Evolutionary conservation across 2,113 vertebrate species (phyloP), one percentile per base, ranked within the genome.

Genomic region (Aspidoscelis tigris): DNA sequence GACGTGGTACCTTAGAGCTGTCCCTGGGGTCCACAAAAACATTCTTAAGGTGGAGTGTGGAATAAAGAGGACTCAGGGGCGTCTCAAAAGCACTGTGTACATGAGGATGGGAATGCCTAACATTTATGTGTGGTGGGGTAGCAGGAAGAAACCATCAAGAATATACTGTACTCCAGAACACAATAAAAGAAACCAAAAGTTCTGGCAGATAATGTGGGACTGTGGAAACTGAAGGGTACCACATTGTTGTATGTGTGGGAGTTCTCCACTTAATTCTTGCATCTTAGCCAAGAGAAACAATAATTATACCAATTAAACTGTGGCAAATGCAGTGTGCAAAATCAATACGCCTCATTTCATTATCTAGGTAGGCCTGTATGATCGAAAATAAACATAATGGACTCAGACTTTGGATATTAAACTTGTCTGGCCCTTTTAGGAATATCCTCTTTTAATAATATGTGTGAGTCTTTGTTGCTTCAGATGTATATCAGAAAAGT

Each of bases 361-460:
- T 0, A 22, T 4, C 14, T 50, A 64, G 33, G 47, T 68, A 41
- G 1, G 0, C 55, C 2, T 76, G 68, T 55, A 58, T 71, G 5
- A 11, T 71, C 0, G 22, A 3, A 18, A 22, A 24, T n/a, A 43
- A 83, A 58, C 3, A 43, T 3, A 5, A 66, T 84, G 20, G 41
- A 43, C 0, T 41, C 53, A 68, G 11, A 72, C 20, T 11, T 61
- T 5, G 14, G 1, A 1, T 22, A 26, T 26, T 64, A 10, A 3
- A 47, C 11, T 22, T 5, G 73, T 18, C 68, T 80, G 24, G 82
- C 5, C 0, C 81, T 87, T 83, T 78, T 14, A 84, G 78, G 5
- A n/a, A 78, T 6, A 66, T 41, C 2, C 41, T 89, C 61, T 76
- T 21, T 81, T 90, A 91, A 89, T 47, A 75, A 89, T 22, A 43